Evolutionary conservation across 2,797 vertebrate genomes (phyloP).

Genomic region (Ciconia nigra): DNA sequence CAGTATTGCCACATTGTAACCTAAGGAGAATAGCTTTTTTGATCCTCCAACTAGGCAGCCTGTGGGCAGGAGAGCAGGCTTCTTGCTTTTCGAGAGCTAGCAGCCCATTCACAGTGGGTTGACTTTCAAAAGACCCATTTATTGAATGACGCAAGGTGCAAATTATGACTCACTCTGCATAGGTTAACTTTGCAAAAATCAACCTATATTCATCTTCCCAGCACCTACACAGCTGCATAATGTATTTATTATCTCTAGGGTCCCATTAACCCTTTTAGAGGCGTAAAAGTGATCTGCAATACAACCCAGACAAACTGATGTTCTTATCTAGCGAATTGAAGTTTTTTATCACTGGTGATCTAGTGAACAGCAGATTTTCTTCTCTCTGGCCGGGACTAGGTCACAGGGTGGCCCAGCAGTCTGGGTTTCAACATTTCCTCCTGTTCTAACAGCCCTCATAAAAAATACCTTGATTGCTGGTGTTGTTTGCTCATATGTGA

Average conservation of each 20-base stretch:
- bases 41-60: not conserved
- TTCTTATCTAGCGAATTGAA: not conserved
- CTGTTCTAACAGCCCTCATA: not conserved
- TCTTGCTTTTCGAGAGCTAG: not conserved
- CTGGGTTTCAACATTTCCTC: not conserved
- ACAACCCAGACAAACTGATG: not conserved
- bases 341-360: not conserved
- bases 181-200: slow-evolving; percentile 45
- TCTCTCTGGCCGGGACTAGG: not conserved
- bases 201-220: slow-evolving; percentile 23
- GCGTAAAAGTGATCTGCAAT: not conserved
- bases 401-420: not conserved
- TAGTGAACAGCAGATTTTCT: not conserved
- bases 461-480: not conserved
- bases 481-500: not conserved
- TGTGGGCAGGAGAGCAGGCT: slow-evolving; percentile 20
- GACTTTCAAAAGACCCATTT: slow-evolving; percentile 54
- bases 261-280: slow-evolving; percentile 19
- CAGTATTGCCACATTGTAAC: not conserved
- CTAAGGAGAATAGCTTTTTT: not conserved
- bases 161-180: slow-evolving; percentile 63
- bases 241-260: slow-evolving; percentile 30
- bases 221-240: slow-evolving; percentile 59
- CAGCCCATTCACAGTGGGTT: slow-evolving; percentile 39
- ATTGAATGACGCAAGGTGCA: slow-evolving; percentile 41